phyloP scores from a whole-genome alignment of 1,140 invertebrate genomes.

The Eueides isabella region DNA sequence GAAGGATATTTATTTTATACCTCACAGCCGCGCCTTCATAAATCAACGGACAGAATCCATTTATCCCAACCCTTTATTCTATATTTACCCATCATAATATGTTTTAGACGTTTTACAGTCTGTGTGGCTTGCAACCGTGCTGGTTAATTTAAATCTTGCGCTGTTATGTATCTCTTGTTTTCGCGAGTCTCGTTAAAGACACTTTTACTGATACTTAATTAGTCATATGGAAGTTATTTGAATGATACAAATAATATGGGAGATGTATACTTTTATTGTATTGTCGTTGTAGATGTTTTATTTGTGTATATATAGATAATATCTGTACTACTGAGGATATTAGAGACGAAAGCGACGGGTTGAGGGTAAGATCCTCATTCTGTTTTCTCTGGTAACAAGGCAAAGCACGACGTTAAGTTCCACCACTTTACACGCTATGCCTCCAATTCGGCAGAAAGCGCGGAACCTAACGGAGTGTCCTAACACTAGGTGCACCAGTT shows the following conservation, averaged over 20 bases:
- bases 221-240: not conserved
- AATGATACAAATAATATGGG: not conserved
- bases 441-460: no score
- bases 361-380: no score
- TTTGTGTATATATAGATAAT: no score
- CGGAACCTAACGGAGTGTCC: no score
- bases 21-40: slow-evolving; percentile 37
- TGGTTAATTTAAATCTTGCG: slow-evolving; percentile 27
- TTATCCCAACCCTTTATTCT: slow-evolving; percentile 52
- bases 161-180: not conserved
- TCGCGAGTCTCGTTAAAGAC: not conserved
- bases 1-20: slow-evolving; percentile 33
- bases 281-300: no score
- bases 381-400: no score
- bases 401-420: no score
- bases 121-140: slow-evolving; percentile 56
- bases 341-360: no score
- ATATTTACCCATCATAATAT: slow-evolving; percentile 59
- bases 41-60: slow-evolving; percentile 45
- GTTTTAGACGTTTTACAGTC: slow-evolving; percentile 66
- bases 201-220: not conserved
- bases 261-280: no score
- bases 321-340: no score
- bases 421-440: no score
- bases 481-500: no score